Conservation (phyloP, 2,797 vertebrate genomes). For the Lerista edwardsae region DNA sequence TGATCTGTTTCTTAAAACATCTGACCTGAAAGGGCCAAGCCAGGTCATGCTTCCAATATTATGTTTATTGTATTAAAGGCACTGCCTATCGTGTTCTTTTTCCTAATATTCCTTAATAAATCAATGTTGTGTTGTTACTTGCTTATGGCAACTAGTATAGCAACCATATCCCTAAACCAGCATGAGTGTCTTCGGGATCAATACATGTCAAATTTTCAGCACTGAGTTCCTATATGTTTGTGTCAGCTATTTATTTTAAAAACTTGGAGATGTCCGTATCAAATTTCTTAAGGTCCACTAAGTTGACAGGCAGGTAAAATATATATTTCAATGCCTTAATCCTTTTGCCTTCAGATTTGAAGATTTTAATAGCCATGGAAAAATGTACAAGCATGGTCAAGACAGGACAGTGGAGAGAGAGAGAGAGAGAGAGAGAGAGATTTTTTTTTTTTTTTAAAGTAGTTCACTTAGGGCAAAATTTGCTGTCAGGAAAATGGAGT, state of each 20-base stretch:
- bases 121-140: slow-evolving; percentile 48
- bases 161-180: slow-evolving; percentile 45
- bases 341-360: slow-evolving; percentile 73
- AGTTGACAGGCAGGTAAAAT: slow-evolving; percentile 63
- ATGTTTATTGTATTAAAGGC: slow-evolving; percentile 28
- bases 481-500: slow-evolving; percentile 77
- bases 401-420: slow-evolving; percentile 76
- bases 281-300: slow-evolving; percentile 60
- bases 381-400: slow-evolving; percentile 75
- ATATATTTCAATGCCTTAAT: slow-evolving; percentile 66
- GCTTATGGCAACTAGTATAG: slow-evolving; percentile 51
- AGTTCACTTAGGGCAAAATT: slow-evolving; percentile 84
- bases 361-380: slow-evolving; percentile 76
- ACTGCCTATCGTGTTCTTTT: slow-evolving; percentile 27
- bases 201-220: slow-evolving; percentile 59
- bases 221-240: slow-evolving; percentile 60
- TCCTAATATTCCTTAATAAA: slow-evolving; percentile 47
- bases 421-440: no score
- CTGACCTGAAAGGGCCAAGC: not conserved
- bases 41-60: not conserved
- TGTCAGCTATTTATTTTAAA: slow-evolving; percentile 56
- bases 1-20: slow-evolving; percentile 36
- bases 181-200: slow-evolving; percentile 55
- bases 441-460: no score
- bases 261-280: slow-evolving; percentile 35